phyloP scores from a whole-genome alignment of 2,113 vertebrate genomes.

The Pangasianodon gigas region DNA sequence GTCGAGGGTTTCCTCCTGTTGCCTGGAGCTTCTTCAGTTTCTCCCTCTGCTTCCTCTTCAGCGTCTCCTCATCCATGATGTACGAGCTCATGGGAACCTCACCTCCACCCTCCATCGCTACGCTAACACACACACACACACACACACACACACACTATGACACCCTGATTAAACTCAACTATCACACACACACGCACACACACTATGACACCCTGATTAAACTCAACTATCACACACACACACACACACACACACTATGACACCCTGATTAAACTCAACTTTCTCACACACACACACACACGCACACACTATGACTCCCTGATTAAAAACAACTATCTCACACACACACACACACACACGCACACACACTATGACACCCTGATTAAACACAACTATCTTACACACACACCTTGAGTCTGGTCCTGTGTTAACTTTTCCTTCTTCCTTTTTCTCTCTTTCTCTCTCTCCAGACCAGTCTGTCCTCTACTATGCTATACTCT shows the following conservation, averaged over 20 bases:
- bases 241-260: neutral
- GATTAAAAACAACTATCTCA: neutral
- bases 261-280: neutral
- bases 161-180: neutral
- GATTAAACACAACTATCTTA: neutral
- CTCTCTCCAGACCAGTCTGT: slow-evolving; percentile 25
- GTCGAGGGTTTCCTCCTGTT: slow-evolving; percentile 73
- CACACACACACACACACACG: neutral
- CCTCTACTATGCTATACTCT: neutral
- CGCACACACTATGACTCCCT: neutral
- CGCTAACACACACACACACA: neutral
- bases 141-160: neutral
- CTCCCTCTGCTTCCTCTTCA: slow-evolving; percentile 75
- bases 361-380: neutral
- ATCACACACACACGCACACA: neutral
- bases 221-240: neutral
- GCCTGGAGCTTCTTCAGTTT: slow-evolving; percentile 77
- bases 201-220: neutral
- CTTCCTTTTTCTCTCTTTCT: neutral
- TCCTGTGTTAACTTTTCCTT: slow-evolving; percentile 19
- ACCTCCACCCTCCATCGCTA: slow-evolving; percentile 73
- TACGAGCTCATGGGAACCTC: slow-evolving; percentile 63
- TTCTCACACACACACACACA: neutral
- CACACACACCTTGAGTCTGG: neutral
- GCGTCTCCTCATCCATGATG: slow-evolving; percentile 69